Evolutionary conservation across 2,113 vertebrate species (phyloP), one percentile per base, ranked within the genome.

Genomic region (Alouatta palliata): DNA sequence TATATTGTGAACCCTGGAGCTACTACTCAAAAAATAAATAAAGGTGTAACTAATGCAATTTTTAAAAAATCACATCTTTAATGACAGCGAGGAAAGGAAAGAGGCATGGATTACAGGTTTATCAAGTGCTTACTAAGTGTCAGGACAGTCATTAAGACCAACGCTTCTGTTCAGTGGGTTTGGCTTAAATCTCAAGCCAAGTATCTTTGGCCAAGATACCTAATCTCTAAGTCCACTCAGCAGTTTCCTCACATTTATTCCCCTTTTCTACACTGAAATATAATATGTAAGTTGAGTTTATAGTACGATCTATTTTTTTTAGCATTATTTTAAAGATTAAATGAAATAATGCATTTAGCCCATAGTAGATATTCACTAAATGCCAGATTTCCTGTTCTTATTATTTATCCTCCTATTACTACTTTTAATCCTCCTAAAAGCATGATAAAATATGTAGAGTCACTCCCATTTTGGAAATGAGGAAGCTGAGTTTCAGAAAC

Each of bases 291-390:
- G 49, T 10, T 76, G 27, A 70, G 71, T 92, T 52, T 84, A 64
- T 58, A 52, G 20, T 71, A 68, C 13, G 45, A 37, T 7, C 21
- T 94, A 49, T 3, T 68, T 87, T 11, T 11, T 84, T 71, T 45
- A 83, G 49, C 66, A 40, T 70, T 94, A 40, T 21, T 77, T 87
- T 88, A 91, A 94, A 75, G 21, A 90, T 64, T 32, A 80, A 84
- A 75, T 87, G 47, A 87, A 66, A 87, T n/a, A 61, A 85, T 90
- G 12, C 81, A 5, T 61, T 70, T 82, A 77, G 21, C 27, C 40
- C 58, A 61, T 43, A 35, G 58, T 87, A 35, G 87, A 61, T 9
- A 83, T 45, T 61, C 35, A 61, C 16, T 88, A 91, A 70, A 27
- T 77, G 21, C 35, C 21, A 61, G 27, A 70, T 40, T 83, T 91